These are phyloP conservation scores for Xiphophorus maculatus DNA, from an alignment of 2,113 vertebrate genomes.

Conservation along the genomic window DNA sequence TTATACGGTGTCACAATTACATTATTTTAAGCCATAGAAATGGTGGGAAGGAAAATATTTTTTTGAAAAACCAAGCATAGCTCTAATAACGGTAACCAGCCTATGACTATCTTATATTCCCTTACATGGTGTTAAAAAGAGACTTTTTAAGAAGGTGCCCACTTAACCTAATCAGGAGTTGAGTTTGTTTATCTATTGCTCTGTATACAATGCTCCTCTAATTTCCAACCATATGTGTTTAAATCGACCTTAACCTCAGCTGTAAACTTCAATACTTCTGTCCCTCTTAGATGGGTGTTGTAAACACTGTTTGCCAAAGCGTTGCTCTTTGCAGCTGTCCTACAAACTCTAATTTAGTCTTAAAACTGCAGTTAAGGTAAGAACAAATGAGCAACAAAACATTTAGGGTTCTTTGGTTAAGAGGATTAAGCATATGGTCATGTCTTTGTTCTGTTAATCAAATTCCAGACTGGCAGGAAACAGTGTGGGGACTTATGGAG, in stretches of 20 bases:
- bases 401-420: slow-evolving; percentile 41
- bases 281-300: neutral
- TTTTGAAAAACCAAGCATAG: too few relatives aligned
- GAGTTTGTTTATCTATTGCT: neutral
- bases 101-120: neutral
- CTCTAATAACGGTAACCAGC: too few relatives aligned
- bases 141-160: neutral
- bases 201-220: neutral
- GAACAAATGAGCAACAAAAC: neutral
- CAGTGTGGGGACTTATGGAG: slow-evolving; percentile 16
- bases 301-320: neutral
- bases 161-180: too few relatives aligned
- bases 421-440: slow-evolving; percentile 66
- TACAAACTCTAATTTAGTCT: neutral
- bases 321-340: neutral
- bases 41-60: too few relatives aligned
- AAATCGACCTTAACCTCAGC: neutral
- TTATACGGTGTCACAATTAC: too few relatives aligned
- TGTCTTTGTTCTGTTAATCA: slow-evolving; percentile 42
- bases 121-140: neutral
- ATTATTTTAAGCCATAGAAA: too few relatives aligned
- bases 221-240: neutral
- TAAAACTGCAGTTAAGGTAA: neutral
- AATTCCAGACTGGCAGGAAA: slow-evolving; percentile 20
- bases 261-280: neutral